Evolutionary conservation across 2,888 invertebrate genomes (phyloP), one percentile per base, ranked within the genome.

Genomic region (Luperina nickerlii): DNA sequence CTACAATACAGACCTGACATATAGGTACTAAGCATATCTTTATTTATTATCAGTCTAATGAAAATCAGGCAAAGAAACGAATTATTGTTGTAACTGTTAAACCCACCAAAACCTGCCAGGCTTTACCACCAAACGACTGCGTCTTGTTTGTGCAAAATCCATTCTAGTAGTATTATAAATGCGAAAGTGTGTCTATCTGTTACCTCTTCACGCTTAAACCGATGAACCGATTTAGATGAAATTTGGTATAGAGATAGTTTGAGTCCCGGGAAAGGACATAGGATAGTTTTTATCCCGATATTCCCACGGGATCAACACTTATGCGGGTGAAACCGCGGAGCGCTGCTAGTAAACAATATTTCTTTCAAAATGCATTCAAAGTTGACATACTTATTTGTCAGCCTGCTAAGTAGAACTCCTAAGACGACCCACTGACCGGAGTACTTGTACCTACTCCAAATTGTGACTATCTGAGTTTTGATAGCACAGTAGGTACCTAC

Each of bases 21-120:
- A 32, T 32, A 32, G 32, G 32, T 32, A n/a, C 18, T 60, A 13
- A 76, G 73, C 57, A 38, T 48, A 32, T 20, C 27, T 20, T 20
- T 71, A 11, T 62, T 62, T 76, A 27, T n/a, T 45, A 51, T 27
- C 0, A 66, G 63, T 51, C 20, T 15, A 45, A 32, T 5, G 2
- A 60, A 69, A 69, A 78, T 69, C 15, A 79, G 15, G 57, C 38
- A 63, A 32, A 63, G 24, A 62, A 48, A 78, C 51, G 18, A 79
- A 69, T 79, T 69, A 42, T n/a, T 54, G 42, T 54, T 51, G 18
- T 48, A 15, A 48, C 5, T 48, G 15, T 48, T 48, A 48, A 48
- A 15, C 5, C 15, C 9, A 79, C 2, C 20, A 79, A 54, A 69
- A n/a, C 6, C 51, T 63, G 15, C n/a, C 54, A 54, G 63, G 20